These are phyloP conservation scores for Globodera ellingtonae DNA, from an alignment of 1,140 invertebrate genomes.

Conservation along the genomic window DNA sequence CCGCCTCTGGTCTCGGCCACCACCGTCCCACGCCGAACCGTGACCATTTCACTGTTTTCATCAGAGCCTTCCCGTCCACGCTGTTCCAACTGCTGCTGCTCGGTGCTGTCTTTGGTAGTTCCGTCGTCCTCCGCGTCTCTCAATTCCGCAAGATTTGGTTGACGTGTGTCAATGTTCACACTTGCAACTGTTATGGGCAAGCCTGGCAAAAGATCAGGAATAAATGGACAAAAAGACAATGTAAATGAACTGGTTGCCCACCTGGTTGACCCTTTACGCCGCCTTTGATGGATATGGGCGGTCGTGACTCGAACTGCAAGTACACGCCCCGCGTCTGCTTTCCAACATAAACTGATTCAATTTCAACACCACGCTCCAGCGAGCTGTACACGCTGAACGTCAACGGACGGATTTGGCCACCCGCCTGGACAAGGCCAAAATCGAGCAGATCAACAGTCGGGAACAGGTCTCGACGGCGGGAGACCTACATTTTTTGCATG, in stretches of 20 bases:
- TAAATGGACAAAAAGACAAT: background rate
- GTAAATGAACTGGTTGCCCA: conserved; percentile 20
- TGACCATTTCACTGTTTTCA: background rate
- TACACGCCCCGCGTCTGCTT: conserved; percentile 42
- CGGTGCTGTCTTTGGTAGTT: background rate
- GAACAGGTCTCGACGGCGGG: conserved; percentile 76
- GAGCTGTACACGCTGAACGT: conserved; percentile 44
- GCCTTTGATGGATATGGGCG: conserved; percentile 49
- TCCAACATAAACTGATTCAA: conserved; percentile 50
- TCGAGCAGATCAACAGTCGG: conserved; percentile 78
- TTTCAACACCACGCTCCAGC: conserved; percentile 51
- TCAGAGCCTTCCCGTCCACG: background rate
- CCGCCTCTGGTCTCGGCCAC: conserved; percentile 57
- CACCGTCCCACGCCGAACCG: conserved; percentile 33
- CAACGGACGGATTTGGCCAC: conserved; percentile 70
- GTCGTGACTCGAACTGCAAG: conserved; percentile 52
- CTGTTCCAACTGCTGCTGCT: background rate
- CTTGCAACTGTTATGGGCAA: conserved; percentile 40
- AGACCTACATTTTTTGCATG: conserved; percentile 70
- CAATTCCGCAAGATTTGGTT: background rate
- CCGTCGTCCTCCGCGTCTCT: background rate
- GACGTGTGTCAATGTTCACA: conserved; percentile 39
- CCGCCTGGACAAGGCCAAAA: conserved; percentile 75
- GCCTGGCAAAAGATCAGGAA: conserved; percentile 11
- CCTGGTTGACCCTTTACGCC: conserved; percentile 39